Conservation (phyloP, 2,888 invertebrate species). For the Agrenia bidenticulata region DNA sequence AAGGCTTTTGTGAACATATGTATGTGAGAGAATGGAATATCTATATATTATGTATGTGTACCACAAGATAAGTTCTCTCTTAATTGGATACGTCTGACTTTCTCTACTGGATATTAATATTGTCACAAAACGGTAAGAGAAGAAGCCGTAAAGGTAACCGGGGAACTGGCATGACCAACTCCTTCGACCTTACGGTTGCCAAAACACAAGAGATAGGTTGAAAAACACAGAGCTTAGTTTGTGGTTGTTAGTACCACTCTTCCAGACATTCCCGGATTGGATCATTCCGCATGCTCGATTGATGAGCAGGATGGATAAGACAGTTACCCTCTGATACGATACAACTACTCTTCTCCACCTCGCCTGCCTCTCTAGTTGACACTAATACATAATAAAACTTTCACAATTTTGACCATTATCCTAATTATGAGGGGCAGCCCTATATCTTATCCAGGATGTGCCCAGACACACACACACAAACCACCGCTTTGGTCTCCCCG, state of each 20-base stretch:
- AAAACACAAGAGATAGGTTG: no score
- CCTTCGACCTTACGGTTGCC: neutral
- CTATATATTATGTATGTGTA: no score
- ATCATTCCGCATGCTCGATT: constrained; percentile 18
- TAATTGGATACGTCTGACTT: constrained; percentile 24
- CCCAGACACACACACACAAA: no score
- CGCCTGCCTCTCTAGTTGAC: constrained; percentile 2
- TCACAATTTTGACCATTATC: constrained; percentile 21
- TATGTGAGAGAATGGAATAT: constrained; percentile 10
- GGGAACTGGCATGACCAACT: constrained; percentile 22
- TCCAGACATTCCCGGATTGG: neutral
- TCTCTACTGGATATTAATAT: constrained; percentile 14
- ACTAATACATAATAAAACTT: constrained; percentile 9
- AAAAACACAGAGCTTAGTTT: no score
- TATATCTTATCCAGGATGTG: neutral
- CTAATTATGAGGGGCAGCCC: neutral
- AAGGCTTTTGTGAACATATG: constrained; percentile 2
- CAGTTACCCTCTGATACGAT: neutral
- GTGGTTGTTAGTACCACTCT: no score
- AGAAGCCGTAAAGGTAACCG: constrained; percentile 25
- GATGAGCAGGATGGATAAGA: constrained; percentile 5
- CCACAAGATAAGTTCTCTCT: neutral
- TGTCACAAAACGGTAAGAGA: constrained; percentile 16
- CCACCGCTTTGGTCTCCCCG: no score
- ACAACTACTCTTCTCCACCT: neutral